phyloP scores from a whole-genome alignment of 2,797 vertebrate genomes.

The Schizopygopsis pylzovi region DNA sequence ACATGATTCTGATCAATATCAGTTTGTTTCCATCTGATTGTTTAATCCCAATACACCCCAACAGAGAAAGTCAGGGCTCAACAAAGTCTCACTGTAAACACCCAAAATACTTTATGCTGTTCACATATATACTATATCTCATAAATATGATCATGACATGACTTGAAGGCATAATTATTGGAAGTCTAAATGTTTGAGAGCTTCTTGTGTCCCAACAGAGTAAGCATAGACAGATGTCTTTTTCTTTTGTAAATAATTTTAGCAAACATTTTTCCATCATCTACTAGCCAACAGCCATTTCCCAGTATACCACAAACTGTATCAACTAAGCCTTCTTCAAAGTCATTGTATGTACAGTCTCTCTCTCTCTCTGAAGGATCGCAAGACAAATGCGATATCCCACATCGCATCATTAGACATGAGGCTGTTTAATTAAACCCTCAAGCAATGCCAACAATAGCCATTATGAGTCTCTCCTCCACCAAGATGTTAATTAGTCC shows the following conservation, averaged over 20 bases:
- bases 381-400: conserved; percentile 51
- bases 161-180: conserved; percentile 6
- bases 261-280: not conserved
- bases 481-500: conserved; percentile 60
- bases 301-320: not conserved
- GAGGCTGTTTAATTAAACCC: conserved; percentile 61
- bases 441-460: conserved; percentile 61
- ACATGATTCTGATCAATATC: not conserved
- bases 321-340: conserved; percentile 24
- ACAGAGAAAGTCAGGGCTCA: not conserved
- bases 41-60: not conserved
- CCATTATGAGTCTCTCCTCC: conserved; percentile 52
- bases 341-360: conserved; percentile 38
- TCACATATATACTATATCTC: not conserved
- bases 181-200: not conserved
- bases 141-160: not conserved
- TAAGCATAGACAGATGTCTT: not conserved
- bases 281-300: not conserved
- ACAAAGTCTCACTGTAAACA: not conserved
- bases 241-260: not conserved
- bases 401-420: conserved; percentile 54
- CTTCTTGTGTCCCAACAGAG: not conserved
- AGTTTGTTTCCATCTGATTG: conserved; percentile 1
- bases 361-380: conserved; percentile 30
- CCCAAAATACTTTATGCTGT: not conserved